Conservation (phyloP, 2,888 invertebrate genomes). For the Idaea dimidiata region DNA sequence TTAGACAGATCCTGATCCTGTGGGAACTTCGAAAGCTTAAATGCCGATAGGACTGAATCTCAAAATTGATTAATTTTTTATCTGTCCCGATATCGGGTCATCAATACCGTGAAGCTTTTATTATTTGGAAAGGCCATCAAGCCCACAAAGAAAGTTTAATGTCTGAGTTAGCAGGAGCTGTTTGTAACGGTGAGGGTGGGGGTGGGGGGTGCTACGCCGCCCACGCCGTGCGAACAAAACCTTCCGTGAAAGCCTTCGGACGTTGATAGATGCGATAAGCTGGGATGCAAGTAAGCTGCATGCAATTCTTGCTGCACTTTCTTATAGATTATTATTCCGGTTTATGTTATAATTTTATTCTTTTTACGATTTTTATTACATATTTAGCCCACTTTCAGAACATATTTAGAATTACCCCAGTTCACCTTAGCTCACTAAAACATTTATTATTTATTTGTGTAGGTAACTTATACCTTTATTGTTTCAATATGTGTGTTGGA, state of each 20-base stretch:
- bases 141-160: conserved; percentile 46
- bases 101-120: background rate
- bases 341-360: conserved; percentile 1
- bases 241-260: conserved; percentile 72
- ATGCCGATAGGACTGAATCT: too few species aligned
- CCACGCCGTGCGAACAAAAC: conserved; percentile 67
- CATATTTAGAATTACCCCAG: too few species aligned
- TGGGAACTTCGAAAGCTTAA: too few species aligned
- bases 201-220: conserved; percentile 36
- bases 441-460: too few species aligned
- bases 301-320: conserved; percentile 63
- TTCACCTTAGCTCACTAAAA: too few species aligned
- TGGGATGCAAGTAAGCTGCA: conserved; percentile 79
- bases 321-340: conserved; percentile 4
- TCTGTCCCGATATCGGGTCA: too few species aligned
- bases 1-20: too few species aligned
- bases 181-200: conserved; percentile 55
- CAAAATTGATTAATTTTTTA: too few species aligned
- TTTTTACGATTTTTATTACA: too few species aligned
- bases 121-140: conserved; percentile 26
- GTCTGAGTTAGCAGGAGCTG: conserved; percentile 57
- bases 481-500: too few species aligned
- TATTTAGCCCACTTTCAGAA: too few species aligned
- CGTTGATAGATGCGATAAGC: conserved; percentile 76
- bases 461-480: too few species aligned